These are phyloP conservation scores for Seriola quinqueradiata DNA, from an alignment of 2,113 vertebrate genomes.

Conservation along the genomic window DNA sequence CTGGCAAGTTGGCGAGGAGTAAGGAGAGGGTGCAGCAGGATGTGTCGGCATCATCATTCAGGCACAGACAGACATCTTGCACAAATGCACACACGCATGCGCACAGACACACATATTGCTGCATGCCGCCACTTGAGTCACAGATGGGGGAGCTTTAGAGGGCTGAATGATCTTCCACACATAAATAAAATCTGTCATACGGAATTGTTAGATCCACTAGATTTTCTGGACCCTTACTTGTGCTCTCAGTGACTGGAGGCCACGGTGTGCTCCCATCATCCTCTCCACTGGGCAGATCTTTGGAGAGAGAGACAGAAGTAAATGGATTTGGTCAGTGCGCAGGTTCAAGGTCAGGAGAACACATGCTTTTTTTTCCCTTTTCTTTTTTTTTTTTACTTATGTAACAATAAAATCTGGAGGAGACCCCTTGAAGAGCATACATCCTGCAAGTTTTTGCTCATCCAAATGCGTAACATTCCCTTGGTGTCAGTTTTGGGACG, in stretches of 20 bases:
- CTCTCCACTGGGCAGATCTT: conserved; percentile 83
- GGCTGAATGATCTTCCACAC: conserved; percentile 38
- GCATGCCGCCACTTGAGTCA: conserved; percentile 4
- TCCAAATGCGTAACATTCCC: background rate
- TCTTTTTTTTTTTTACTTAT: background rate
- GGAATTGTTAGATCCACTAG: background rate
- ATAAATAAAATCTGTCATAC: conserved; percentile 25
- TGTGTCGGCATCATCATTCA: conserved; percentile 70
- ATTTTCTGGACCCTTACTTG: conserved; percentile 74
- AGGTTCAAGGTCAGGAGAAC: background rate
- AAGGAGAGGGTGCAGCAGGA: conserved; percentile 62
- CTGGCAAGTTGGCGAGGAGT: conserved; percentile 20
- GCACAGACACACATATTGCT: background rate
- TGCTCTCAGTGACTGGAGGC: conserved; percentile 53
- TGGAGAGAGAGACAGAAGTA: conserved; percentile 26
- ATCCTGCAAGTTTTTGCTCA: background rate
- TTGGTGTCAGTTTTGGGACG: conserved; percentile 1
- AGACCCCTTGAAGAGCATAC: rapidly evolving
- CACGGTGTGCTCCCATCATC: conserved; percentile 84
- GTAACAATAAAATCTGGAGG: background rate
- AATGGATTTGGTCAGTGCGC: background rate
- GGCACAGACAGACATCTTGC: conserved; percentile 28
- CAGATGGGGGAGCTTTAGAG: conserved; percentile 41
- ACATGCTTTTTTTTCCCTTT: background rate
- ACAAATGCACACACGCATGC: background rate